phyloP scores from a whole-genome alignment of 2,888 invertebrate genomes.

The Oxyscelio sp. region DNA sequence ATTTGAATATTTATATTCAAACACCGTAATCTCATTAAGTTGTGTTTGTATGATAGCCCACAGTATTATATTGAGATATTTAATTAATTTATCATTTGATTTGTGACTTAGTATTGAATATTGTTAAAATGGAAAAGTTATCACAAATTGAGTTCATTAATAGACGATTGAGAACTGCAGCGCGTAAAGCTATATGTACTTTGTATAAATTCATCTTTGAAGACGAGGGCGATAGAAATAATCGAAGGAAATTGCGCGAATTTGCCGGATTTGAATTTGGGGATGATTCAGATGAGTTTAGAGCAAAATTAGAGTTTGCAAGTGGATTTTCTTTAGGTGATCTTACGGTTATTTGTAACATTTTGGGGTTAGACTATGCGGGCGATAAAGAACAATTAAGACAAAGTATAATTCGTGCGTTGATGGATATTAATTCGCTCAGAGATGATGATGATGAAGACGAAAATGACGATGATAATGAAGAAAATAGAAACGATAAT shows the following conservation, averaged over 20 bases:
- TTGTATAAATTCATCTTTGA: constrained; percentile 34
- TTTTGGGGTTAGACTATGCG: constrained; percentile 6
- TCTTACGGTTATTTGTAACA: constrained; percentile 9
- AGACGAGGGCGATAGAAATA: constrained; percentile 30
- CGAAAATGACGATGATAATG: neutral
- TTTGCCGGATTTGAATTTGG: constrained; percentile 32
- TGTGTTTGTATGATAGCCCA: no score
- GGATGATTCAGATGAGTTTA: constrained; percentile 39
- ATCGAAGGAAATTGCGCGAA: constrained; percentile 27
- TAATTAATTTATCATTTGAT: no score
- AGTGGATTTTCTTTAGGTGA: constrained; percentile 16
- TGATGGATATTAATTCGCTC: constrained; percentile 4
- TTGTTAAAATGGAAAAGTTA: constrained; percentile 16
- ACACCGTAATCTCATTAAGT: no score
- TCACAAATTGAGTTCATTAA: constrained; percentile 13
- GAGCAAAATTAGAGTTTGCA: constrained; percentile 28
- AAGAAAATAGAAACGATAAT: constrained; percentile 27
- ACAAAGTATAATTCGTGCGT: constrained; percentile 1
- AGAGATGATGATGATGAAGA: neutral
- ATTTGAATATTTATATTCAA: no score
- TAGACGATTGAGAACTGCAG: constrained; percentile 8
- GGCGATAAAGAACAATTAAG: constrained; percentile 6
- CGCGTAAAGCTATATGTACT: neutral
- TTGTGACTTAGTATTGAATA: no score
- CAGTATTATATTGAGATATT: no score